phyloP scores from a whole-genome alignment of 2,888 invertebrate genomes.

The Drosophila neotestacea region DNA sequence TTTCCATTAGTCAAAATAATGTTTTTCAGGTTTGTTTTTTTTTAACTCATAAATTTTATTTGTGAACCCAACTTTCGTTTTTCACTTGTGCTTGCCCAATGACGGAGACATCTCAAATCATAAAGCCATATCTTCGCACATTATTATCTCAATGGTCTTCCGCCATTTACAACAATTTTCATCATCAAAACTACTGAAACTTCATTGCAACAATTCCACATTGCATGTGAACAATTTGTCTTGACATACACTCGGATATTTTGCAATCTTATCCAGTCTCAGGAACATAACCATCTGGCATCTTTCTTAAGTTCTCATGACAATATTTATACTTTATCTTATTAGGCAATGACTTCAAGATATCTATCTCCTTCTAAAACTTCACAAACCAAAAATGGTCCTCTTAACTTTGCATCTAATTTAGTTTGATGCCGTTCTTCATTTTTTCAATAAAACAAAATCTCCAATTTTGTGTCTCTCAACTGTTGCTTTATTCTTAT shows the following conservation, averaged over 20 bases:
- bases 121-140: no score
- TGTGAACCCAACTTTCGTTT: slow-evolving; percentile 3
- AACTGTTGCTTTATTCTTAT: slow-evolving; percentile 12
- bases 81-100: slow-evolving; percentile 4
- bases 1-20: no score
- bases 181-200: no score
- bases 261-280: no score
- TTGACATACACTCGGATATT: no score
- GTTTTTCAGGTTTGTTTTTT: no score
- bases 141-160: no score
- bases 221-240: no score
- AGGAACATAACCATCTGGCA: slow-evolving; percentile 15
- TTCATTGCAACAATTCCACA: no score
- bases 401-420: slow-evolving; percentile 14
- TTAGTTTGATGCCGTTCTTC: slow-evolving; percentile 3
- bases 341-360: slow-evolving; percentile 19
- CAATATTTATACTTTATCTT: slow-evolving; percentile 25
- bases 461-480: not conserved
- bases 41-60: no score
- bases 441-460: not conserved
- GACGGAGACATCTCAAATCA: not conserved
- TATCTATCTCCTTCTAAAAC: slow-evolving; percentile 23
- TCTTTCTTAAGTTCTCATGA: slow-evolving; percentile 29
- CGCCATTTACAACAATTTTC: no score
- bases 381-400: slow-evolving; percentile 9